These are phyloP conservation scores for Sebastes schlegelii DNA, from an alignment of 2,113 vertebrate genomes.

Conservation along the genomic window DNA sequence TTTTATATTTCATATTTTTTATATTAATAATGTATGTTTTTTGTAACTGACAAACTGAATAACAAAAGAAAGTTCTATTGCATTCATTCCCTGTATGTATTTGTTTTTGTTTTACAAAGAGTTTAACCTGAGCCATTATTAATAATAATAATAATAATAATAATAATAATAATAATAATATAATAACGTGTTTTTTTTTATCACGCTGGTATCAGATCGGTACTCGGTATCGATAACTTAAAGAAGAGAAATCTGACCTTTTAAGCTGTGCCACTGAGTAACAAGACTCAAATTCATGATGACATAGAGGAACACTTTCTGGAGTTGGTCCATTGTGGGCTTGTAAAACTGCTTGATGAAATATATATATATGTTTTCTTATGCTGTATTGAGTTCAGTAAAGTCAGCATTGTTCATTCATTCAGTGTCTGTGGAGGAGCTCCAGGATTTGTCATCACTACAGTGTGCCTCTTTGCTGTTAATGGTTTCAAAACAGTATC, in stretches of 20 bases:
- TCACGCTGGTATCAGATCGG: too few species aligned
- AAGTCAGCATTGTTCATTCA: neutral
- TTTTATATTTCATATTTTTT: too few species aligned
- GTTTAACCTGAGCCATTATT: too few species aligned
- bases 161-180: too few species aligned
- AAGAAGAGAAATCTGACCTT: constrained; percentile 1
- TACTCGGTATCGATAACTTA: neutral
- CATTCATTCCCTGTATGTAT: too few species aligned
- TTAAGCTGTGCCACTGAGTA: neutral
- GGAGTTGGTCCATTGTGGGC: neutral
- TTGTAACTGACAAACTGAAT: too few species aligned
- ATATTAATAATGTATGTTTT: too few species aligned
- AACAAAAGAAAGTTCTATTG: too few species aligned
- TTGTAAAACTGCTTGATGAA: neutral
- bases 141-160: too few species aligned
- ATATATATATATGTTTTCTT: neutral
- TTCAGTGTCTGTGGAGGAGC: neutral
- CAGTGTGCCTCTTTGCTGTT: neutral
- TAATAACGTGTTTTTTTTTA: too few species aligned
- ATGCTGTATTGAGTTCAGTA: neutral
- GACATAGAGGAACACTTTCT: neutral
- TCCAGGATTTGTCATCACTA: neutral
- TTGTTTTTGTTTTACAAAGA: too few species aligned
- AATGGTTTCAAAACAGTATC: too few species aligned
- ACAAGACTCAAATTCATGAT: neutral